phyloP scores from a whole-genome alignment of 1,140 invertebrate genomes.

The Homalodisca vitripennis region DNA sequence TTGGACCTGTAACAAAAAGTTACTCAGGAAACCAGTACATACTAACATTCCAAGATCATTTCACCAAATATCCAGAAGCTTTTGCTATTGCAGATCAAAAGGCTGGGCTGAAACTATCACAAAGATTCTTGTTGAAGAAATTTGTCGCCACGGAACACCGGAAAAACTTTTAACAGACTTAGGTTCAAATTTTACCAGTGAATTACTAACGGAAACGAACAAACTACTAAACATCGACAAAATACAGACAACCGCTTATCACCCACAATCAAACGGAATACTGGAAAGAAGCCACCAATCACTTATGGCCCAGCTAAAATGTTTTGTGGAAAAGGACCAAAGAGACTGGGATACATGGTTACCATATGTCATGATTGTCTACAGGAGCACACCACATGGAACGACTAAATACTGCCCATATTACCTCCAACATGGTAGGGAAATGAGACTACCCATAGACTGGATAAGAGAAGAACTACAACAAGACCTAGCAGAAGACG shows the following conservation, averaged over 20 bases:
- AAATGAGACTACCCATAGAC: background rate
- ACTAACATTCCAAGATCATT: constrained; percentile 47
- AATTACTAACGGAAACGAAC: constrained; percentile 39
- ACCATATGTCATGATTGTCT: constrained; percentile 23
- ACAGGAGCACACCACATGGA: constrained; percentile 16
- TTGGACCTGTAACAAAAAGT: constrained; percentile 43
- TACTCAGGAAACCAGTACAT: constrained; percentile 44
- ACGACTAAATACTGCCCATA: background rate
- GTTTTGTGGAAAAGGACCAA: constrained; percentile 41
- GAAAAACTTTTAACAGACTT: constrained; percentile 45
- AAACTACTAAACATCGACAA: constrained; percentile 42
- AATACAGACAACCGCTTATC: constrained; percentile 42
- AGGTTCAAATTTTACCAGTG: constrained; percentile 45
- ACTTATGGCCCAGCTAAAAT: constrained; percentile 44
- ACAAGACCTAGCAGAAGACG: constrained; percentile 3
- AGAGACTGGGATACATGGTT: constrained; percentile 44
- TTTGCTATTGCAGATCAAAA: constrained; percentile 47
- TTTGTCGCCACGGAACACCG: constrained; percentile 47
- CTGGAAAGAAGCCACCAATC: constrained; percentile 45
- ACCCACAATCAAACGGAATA: constrained; percentile 46
- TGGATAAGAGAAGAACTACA: background rate
- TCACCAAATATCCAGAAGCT: constrained; percentile 49
- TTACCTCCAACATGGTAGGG: background rate
- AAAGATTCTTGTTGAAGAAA: constrained; percentile 43
- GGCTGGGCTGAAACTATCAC: constrained; percentile 46